These are phyloP conservation scores for Sphinx pinastri DNA, from an alignment of 2,888 invertebrate species.

Conservation along the genomic window DNA sequence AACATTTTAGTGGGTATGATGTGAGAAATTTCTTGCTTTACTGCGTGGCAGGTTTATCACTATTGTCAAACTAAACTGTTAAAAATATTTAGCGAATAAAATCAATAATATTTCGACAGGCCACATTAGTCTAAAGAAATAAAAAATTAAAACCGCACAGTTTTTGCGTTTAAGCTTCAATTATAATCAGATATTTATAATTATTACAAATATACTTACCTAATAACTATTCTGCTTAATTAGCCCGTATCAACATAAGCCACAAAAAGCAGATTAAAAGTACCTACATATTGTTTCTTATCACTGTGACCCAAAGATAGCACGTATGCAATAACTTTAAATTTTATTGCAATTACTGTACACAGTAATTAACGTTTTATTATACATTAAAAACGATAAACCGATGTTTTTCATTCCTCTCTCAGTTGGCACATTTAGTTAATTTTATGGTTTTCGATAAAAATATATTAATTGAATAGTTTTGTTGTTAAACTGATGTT, in stretches of 20 bases:
- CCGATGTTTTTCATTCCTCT: slow-evolving; percentile 50
- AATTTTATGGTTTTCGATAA: slow-evolving; percentile 26
- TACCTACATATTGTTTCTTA: not conserved
- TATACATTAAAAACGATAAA: slow-evolving; percentile 60
- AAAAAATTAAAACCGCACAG: no score
- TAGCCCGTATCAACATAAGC: not conserved
- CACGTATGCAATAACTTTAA: slow-evolving; percentile 70
- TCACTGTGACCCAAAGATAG: slow-evolving; percentile 60
- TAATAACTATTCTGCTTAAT: not conserved
- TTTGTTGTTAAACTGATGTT: slow-evolving; percentile 12
- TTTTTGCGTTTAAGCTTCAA: no score
- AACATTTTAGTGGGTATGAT: no score
- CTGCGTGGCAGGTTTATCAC: no score
- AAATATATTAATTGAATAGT: not conserved
- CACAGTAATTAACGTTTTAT: slow-evolving; percentile 70
- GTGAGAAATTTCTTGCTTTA: no score
- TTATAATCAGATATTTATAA: no score
- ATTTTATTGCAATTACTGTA: slow-evolving; percentile 75
- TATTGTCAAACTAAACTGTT: no score
- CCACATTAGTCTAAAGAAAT: no score
- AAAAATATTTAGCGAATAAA: no score
- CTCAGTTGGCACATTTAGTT: slow-evolving; percentile 35
- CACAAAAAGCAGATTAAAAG: slow-evolving; percentile 6
- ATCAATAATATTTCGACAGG: no score
- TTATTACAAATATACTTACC: not conserved